phyloP scores from a whole-genome alignment of 2,797 vertebrate genomes.

The Anomalospiza imberbis region DNA sequence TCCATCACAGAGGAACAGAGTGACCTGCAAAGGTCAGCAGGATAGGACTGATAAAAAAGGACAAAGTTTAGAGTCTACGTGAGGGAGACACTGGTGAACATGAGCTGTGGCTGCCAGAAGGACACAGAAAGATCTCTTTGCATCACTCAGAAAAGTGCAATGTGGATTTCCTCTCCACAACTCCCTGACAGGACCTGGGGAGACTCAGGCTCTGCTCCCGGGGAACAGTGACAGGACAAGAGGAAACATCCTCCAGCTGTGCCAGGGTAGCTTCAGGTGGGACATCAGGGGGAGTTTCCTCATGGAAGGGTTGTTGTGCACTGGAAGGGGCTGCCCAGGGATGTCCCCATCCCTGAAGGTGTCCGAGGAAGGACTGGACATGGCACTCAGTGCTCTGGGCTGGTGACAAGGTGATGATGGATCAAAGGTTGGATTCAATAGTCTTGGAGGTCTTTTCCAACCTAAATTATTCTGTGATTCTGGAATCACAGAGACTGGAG shows the following conservation, averaged over 20 bases:
- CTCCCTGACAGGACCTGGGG: not conserved
- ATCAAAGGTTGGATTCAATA: not conserved
- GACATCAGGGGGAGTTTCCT: not conserved
- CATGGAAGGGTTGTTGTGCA: not conserved
- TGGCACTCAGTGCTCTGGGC: not conserved
- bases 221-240: not conserved
- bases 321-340: not conserved
- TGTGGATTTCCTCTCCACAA: not conserved
- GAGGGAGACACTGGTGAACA: not conserved
- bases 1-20: not conserved
- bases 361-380: rapidly evolving
- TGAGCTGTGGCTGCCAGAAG: not conserved
- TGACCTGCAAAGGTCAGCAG: not conserved
- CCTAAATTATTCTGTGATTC: not conserved
- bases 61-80: not conserved
- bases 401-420: not conserved
- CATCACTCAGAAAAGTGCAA: not conserved
- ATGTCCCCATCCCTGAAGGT: not conserved
- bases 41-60: not conserved
- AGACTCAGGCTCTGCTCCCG: not conserved
- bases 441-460: not conserved
- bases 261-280: not conserved
- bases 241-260: not conserved
- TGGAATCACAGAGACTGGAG: not conserved
- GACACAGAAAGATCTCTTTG: not conserved